Base-by-base conservation (phyloP, 2,888 invertebrate genomes). In the Mythimna pallens region DNA sequence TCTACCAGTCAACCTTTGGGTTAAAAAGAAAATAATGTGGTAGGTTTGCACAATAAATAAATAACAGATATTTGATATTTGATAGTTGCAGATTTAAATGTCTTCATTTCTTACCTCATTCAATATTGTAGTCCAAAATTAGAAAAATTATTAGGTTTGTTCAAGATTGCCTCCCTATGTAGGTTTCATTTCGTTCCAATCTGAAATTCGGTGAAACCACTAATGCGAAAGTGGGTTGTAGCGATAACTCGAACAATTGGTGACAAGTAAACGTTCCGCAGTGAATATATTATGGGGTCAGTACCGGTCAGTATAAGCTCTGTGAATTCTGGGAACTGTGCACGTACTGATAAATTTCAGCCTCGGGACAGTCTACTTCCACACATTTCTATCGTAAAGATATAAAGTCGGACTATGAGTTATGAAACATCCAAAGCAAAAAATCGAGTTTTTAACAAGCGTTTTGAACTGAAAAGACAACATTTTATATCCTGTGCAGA, bases 191-290 rank as follows among this genome's bases (percentile, higher is more conserved):
- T 20, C 36, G n/a, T 77, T 50, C 40, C 20, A 30, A 54, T 70
- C 22, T 17, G 47, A 58, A 78, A 77, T 70, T 61, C 61, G 22
- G n/a, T n/a, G 50, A 59, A 70, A 50, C 66, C 64, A 71, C 57
- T 80, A 73, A 77, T 80, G 64, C 69, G 66, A 70, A 81, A 65
- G 66, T 70, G 81, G 77, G 73, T 77, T 72, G 70, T 81, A 70
- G 43, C 62, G 81, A 81, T 80, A 80, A 73, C 73, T 73, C 58
- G 73, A 73, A 80, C 77, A 73, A 73, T 77, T 73, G 69, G 64
- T 73, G 73, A 73, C 72, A 81, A 65, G 77, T 70, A 65, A 81
- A 77, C 66, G 70, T 65, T 65, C 59, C 59, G 25, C 52, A 40
- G 25, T 34, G 73, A 70, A 80, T 80, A 80, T 67, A 72, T 72